Base-by-base conservation (phyloP, 2,888 invertebrate species). In the Gasteruption jaculator region DNA sequence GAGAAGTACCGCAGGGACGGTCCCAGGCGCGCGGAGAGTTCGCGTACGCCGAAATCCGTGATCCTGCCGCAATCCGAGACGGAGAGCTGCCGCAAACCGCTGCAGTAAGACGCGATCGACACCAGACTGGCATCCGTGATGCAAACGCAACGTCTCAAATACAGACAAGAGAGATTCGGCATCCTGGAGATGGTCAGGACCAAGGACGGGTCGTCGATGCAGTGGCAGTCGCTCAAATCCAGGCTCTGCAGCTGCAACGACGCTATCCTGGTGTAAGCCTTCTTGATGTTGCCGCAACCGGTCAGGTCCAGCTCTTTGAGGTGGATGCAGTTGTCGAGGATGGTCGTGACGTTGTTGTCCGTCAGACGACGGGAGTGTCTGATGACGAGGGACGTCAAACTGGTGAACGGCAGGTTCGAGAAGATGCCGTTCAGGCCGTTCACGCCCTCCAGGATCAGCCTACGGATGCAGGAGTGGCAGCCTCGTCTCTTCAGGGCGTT, bases 61-160 rank as follows among this genome's bases (percentile, higher is more conserved):
- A 93, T 83, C 49, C 85, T 86, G 12, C 82, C 77, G 68, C 94
- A 94, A 73, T 94, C 94, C 24, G 91, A 91, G 24, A 94, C 86
- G 56, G 89, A 89, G 25, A 94, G 75, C 71, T 94, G 93, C 50
- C 89, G 82, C 20, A 94, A 74, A 38, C 82, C 83, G 16, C 80
- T 76, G 69, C 93, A 93, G 71, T 91, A 92, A 49, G 89, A 90
- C 16, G 92, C 91, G 50, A 94, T 83, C 71, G 86, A 89, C 65
- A 92, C 86, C n/a, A 94, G 79, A 45, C 92, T 92, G 50, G 86
- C 83, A 75, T 94, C 93, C 63, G 91, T 91, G 63, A 94, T 85
- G 75, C 86, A 84, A 63, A 83, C 78, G 74, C 94, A 94, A 63
- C 93, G 79, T 54, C 94, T 77, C 45, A 94, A 76, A 72, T 92